Conservation (phyloP, 1,140 invertebrate species). For the Conus ventricosus region DNA sequence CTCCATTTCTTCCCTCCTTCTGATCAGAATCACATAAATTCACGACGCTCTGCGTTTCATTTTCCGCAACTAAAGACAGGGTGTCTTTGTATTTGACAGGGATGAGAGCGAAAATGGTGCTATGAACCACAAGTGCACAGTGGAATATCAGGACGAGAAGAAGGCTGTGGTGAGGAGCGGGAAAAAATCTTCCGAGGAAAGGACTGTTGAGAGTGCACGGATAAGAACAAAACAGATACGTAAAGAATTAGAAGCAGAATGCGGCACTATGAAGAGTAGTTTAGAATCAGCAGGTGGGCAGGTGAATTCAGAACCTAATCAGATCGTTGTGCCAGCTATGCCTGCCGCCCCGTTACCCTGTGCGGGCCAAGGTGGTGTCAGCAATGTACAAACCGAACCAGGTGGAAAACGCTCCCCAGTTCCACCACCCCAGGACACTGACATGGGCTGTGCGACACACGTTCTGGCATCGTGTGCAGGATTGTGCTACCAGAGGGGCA, state of each 20-base stretch:
- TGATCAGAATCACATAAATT: background rate
- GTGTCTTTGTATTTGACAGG: conserved; percentile 10
- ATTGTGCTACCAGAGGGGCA: no score
- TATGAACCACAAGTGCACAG: background rate
- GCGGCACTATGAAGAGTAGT: no score
- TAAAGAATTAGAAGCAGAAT: background rate
- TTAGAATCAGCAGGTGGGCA: no score
- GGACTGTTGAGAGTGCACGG: background rate
- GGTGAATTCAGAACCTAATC: no score
- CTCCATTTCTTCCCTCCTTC: conserved; percentile 5
- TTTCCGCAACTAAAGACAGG: background rate
- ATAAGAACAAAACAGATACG: background rate
- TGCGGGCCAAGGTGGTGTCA: no score
- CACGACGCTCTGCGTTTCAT: background rate
- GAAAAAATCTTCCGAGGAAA: background rate
- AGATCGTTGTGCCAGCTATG: no score
- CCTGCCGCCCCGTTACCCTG: no score
- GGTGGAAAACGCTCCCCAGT: no score
- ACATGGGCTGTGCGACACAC: no score
- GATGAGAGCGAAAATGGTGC: background rate
- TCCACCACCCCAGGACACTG: no score
- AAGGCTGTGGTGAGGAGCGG: background rate
- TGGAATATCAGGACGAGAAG: background rate
- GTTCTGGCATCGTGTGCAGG: no score
- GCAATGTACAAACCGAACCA: no score